Percentiles rank a stretch among this genome's conserved stretches.
Conservation (phyloP, 1,140 invertebrate species). For the Lordiphosa stackelbergi region DNA sequence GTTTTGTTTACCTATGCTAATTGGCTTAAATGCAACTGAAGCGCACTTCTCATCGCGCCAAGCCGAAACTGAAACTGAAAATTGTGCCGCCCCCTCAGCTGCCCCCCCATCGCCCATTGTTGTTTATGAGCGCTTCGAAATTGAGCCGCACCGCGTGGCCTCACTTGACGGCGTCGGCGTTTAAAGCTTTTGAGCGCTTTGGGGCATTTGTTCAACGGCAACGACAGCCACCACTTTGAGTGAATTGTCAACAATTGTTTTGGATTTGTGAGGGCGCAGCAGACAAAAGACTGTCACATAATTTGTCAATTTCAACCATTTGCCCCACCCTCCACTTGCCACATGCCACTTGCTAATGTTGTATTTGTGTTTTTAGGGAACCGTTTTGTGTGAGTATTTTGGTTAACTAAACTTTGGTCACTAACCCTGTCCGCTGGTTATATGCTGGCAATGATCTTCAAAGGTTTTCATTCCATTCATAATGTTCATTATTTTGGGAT, state of each 20-base stretch:
- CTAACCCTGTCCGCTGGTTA: constrained; percentile 53
- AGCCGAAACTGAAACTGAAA: constrained; percentile 53
- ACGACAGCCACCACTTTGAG: constrained; percentile 60
- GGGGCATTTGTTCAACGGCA: constrained; percentile 68
- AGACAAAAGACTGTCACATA: constrained; percentile 72
- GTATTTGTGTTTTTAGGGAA: constrained; percentile 23
- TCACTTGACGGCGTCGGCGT: constrained; percentile 37
- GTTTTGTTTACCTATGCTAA: constrained; percentile 76
- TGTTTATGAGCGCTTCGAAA: constrained; percentile 63
- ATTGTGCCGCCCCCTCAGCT: constrained; percentile 6
- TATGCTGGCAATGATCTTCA: constrained; percentile 66
- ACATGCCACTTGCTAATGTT: constrained; percentile 36
- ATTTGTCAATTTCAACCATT: constrained; percentile 73
- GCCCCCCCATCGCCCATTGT: constrained; percentile 1
- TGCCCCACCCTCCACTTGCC: constrained; percentile 3
- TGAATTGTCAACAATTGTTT: constrained; percentile 75
- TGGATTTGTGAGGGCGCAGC: constrained; percentile 50
- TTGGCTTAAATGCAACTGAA: constrained; percentile 75
- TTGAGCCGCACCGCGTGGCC: constrained; percentile 48
- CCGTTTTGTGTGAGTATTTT: too few species aligned
- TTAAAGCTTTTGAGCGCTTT: constrained; percentile 73
- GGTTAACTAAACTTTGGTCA: constrained; percentile 2
- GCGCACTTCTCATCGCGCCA: constrained; percentile 65
- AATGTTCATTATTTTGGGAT: constrained; percentile 59
- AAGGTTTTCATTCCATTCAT: constrained; percentile 56